A percentile compares a stretch with the other conserved stretches of the same genome.
These are phyloP conservation scores for Plusia festucae DNA, from an alignment of 2,888 invertebrate species.

Conservation along the genomic window DNA sequence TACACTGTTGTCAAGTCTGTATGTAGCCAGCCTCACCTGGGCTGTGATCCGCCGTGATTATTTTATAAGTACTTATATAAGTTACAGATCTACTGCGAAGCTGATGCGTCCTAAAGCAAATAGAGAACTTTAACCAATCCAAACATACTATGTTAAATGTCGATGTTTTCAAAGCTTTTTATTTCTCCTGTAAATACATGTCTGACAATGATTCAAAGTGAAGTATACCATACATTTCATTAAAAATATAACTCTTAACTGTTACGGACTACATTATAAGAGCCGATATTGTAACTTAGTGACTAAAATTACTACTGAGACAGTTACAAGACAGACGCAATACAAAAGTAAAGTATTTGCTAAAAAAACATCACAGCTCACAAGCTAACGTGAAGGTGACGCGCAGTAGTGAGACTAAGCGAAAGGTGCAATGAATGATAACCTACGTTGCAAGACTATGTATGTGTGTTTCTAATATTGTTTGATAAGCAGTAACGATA, in stretches of 20 bases:
- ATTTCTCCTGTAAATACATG: constrained; percentile 42
- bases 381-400: constrained; percentile 81
- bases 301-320: constrained; percentile 78
- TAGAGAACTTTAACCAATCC: constrained; percentile 81
- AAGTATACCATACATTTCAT: constrained; percentile 55
- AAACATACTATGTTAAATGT: constrained; percentile 56
- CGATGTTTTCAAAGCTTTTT: constrained; percentile 50
- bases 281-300: constrained; percentile 78
- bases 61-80: constrained; percentile 87
- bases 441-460: constrained; percentile 68
- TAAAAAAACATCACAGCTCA: constrained; percentile 85
- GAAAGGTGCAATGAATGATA: constrained; percentile 80
- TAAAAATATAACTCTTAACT: constrained; percentile 65
- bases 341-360: constrained; percentile 75
- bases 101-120: constrained; percentile 85
- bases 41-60: constrained; percentile 74
- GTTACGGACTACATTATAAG: constrained; percentile 66
- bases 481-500: constrained; percentile 52
- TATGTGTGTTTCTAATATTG: constrained; percentile 50
- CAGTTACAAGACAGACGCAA: constrained; percentile 72
- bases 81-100: constrained; percentile 88
- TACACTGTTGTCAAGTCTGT: constrained; percentile 48
- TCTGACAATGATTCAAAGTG: constrained; percentile 44
- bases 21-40: constrained; percentile 56
- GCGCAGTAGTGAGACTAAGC: constrained; percentile 73